Base-by-base conservation (phyloP, 2,888 invertebrate genomes). In the Drosophila anomelani region DNA sequence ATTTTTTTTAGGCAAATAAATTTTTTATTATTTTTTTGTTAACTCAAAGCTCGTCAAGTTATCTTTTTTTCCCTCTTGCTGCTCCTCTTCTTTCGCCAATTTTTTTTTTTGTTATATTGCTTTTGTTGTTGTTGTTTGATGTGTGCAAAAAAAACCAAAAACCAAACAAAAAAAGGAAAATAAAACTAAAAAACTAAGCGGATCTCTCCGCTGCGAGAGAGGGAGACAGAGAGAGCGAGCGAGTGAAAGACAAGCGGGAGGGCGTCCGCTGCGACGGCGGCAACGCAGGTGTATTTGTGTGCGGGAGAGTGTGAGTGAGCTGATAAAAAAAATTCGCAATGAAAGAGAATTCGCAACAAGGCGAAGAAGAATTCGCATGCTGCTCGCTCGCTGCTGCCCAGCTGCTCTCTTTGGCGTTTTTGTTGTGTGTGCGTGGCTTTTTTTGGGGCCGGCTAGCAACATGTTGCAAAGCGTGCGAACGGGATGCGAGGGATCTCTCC, bases 341-440 rank as follows among this genome's bases (percentile, higher is more conserved):
- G 71, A 84, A 84, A 85, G 77, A 80, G 77, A 88, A 86, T 86
- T 86, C 64, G 84, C 88, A 88, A 74, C 44, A 47, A 34, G 51
- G 51, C 53, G 44, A 57, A 68, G 75, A 83, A 80, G 75, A 83
- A 80, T 77, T 82, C 71, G 80, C 88, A 85, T 68, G 20, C 70
- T 47, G 47, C 47, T 51, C 68, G n/a, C 54, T 20, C 72, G 17
- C 54, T n/a, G 15, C n/a, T 12, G 17, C n/a, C 26, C 9, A 17
- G n/a, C 46, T 26, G 26, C 26, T 39, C 67, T 68, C 38, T 55
- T 38, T 32, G 29, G 7, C 1, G 34, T 41, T 26, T 53, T 20
- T 36, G 15, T 61, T 29, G 29, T 29, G 41, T 47, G 41, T 47
- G 68, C 68, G 68, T 49, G 68, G 68, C 68, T 54, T 26, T 67